Conservation (phyloP, 64 coral and sea anemone genomes). For the Anthopleura sola region DNA sequence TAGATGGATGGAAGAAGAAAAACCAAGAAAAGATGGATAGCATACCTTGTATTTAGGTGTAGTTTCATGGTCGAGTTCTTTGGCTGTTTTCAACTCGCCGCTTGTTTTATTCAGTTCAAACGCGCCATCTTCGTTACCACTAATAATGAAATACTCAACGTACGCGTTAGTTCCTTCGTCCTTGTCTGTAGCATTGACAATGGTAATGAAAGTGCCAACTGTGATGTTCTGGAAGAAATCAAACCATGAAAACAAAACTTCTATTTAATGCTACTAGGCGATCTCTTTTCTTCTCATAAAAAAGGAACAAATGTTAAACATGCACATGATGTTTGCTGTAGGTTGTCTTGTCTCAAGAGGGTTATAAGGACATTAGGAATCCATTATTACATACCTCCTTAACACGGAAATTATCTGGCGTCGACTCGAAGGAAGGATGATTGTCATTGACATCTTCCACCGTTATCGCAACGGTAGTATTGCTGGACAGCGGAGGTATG, state of each 20-base stretch:
- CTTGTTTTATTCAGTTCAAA: conserved; percentile 64
- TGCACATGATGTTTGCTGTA: no score
- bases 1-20: neutral
- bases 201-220: conserved; percentile 50
- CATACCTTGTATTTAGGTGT: conserved; percentile 68
- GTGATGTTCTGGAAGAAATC: conserved; percentile 53
- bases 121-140: conserved; percentile 58
- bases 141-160: conserved; percentile 59
- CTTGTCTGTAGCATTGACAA: conserved; percentile 71
- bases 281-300: neutral
- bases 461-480: conserved; percentile 47
- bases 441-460: conserved; percentile 81
- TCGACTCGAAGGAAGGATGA: conserved; percentile 61
- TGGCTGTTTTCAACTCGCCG: conserved; percentile 54
- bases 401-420: conserved; percentile 10
- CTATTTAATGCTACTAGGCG: neutral
- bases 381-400: neutral
- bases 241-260: neutral
- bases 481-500: conserved; percentile 51
- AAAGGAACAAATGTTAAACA: neutral
- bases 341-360: neutral
- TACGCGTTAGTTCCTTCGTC: conserved; percentile 67
- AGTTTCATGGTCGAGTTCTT: conserved; percentile 59
- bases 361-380: neutral
- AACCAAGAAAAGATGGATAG: neutral